Percentiles rank a stretch among this genome's conserved stretches.
phyloP scores from a whole-genome alignment of 2,797 vertebrate genomes.

The Potorous gilbertii region DNA sequence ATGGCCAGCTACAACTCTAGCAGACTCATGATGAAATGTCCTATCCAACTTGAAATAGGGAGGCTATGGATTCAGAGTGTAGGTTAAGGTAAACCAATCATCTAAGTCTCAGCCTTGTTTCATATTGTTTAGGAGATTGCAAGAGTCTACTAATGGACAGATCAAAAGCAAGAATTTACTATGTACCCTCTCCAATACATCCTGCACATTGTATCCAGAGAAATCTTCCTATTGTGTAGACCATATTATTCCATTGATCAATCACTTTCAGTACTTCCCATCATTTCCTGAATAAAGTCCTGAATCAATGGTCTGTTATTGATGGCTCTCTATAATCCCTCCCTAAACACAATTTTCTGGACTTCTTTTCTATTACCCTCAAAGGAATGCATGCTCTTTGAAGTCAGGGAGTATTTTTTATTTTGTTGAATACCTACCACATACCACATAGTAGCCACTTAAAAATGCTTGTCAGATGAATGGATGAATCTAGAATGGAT shows the following conservation, averaged over 20 bases:
- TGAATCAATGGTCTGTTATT: neutral
- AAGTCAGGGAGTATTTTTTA: neutral
- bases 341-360: neutral
- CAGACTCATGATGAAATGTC: neutral
- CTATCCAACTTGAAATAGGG: neutral
- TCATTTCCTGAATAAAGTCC: neutral
- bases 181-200: neutral
- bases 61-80: neutral
- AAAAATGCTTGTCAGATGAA: neutral
- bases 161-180: neutral
- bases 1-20: neutral
- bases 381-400: neutral
- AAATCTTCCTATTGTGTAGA: neutral
- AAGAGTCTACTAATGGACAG: neutral
- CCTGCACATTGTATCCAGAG: neutral
- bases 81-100: neutral
- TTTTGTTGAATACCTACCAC: neutral
- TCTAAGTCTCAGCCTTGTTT: neutral
- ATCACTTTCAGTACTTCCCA: neutral
- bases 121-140: neutral
- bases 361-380: neutral
- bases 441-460: neutral
- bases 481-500: neutral
- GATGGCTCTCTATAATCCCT: neutral
- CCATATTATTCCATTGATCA: neutral